These are phyloP conservation scores for Arctocebus calabarensis DNA, from an alignment of 2,797 vertebrate species.

Conservation along the genomic window DNA sequence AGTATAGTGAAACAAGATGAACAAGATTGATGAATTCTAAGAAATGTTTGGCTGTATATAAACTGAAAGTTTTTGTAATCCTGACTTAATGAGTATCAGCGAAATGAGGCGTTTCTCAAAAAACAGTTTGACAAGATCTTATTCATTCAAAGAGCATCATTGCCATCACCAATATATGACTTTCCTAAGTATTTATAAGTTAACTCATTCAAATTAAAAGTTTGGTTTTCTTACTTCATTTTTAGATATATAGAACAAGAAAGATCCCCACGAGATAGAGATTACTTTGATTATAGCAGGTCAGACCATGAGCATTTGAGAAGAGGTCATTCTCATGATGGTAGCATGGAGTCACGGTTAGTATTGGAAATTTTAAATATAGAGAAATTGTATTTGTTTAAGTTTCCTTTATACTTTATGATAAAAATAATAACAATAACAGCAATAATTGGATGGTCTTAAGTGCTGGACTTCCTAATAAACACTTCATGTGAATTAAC, in stretches of 20 bases:
- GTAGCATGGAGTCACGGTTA: constrained; percentile 86
- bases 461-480: not conserved
- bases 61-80: not conserved
- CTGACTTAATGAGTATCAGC: not conserved
- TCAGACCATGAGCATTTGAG: constrained; percentile 87
- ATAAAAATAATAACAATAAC: not conserved
- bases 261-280: constrained; percentile 86
- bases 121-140: not conserved
- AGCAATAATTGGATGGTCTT: not conserved
- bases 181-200: constrained; percentile 22
- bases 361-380: constrained; percentile 53
- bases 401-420: constrained; percentile 12
- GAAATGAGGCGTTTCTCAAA: not conserved
- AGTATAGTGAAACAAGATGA: not conserved
- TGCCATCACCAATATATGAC: not conserved
- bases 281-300: constrained; percentile 85
- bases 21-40: not conserved
- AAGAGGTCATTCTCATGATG: constrained; percentile 86
- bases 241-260: constrained; percentile 84
- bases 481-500: constrained; percentile 42
- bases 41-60: not conserved
- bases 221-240: constrained; percentile 66
- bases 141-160: not conserved
- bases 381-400: constrained; percentile 29
- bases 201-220: not conserved